A percentile compares a stretch with the other conserved stretches of the same genome.
phyloP scores from a whole-genome alignment of 37 sponge, comb jelly and placozoan species.

The Halichondria panicea region DNA sequence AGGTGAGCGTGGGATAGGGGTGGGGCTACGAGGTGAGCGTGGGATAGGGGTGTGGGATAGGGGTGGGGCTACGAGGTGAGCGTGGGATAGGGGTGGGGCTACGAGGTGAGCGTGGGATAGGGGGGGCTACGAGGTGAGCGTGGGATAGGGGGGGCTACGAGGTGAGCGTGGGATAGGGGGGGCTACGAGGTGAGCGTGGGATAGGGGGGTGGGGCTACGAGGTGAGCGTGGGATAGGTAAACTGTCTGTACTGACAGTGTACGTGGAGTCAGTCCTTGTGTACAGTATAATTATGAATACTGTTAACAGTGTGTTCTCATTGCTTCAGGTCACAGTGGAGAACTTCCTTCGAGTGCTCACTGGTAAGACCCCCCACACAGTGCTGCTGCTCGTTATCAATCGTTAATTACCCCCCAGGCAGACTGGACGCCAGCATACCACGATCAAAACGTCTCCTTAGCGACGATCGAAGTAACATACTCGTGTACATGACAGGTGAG shows the following conservation, averaged over 20 bases:
- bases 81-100: not conserved
- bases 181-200: too few relatives aligned
- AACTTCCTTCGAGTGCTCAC: conserved; percentile 92
- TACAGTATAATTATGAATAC: too few relatives aligned
- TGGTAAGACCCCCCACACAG: conserved; percentile 36
- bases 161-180: too few relatives aligned
- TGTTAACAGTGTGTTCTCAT: not conserved
- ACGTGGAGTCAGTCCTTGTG: too few relatives aligned
- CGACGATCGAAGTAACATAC: conserved; percentile 93
- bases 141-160: too few relatives aligned
- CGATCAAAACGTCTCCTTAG: conserved; percentile 89
- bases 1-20: conserved; percentile 55
- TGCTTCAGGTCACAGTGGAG: conserved; percentile 79
- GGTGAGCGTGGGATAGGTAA: too few relatives aligned
- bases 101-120: too few relatives aligned
- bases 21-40: not conserved
- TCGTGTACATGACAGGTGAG: conserved; percentile 94
- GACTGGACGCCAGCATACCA: conserved; percentile 78
- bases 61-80: not conserved
- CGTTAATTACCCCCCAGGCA: conserved; percentile 18
- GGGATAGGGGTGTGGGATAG: not conserved
- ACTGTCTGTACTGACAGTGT: too few relatives aligned
- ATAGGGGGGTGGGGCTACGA: too few relatives aligned
- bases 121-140: too few relatives aligned
- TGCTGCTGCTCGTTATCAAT: not conserved